phyloP scores from a whole-genome alignment of 2,888 invertebrate species.

The Camponotus fellah region DNA sequence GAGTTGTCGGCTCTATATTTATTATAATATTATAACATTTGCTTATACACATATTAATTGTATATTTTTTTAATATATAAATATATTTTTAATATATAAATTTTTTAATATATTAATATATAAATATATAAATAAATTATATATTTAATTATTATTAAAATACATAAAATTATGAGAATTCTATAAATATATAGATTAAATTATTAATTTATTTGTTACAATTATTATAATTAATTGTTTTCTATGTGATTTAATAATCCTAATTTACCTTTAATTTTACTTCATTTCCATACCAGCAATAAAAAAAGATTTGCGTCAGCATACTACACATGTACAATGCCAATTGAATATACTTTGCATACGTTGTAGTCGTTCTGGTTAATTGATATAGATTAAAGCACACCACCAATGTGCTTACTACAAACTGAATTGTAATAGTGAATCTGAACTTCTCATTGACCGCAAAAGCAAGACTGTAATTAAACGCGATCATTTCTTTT shows the following conservation, averaged over 20 bases:
- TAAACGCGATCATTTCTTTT: not conserved
- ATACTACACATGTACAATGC: slow-evolving; percentile 59
- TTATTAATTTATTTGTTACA: not conserved
- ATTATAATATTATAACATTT: not conserved
- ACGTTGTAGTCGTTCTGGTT: slow-evolving; percentile 2
- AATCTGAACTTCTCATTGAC: slow-evolving; percentile 51
- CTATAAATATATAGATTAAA: not conserved
- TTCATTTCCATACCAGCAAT: slow-evolving; percentile 72
- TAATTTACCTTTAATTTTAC: slow-evolving; percentile 64
- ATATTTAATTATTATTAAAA: not conserved
- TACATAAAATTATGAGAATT: not conserved
- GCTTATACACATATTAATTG: no score
- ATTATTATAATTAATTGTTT: not conserved
- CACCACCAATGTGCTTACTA: slow-evolving; percentile 41
- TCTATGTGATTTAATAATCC: not conserved
- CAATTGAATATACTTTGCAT: slow-evolving; percentile 46
- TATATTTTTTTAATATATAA: not conserved
- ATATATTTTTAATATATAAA: not conserved
- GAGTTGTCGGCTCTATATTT: slow-evolving; percentile 59
- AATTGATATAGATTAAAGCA: slow-evolving; percentile 59
- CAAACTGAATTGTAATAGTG: slow-evolving; percentile 55
- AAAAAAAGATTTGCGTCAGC: slow-evolving; percentile 67
- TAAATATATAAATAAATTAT: not conserved
- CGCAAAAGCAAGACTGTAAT: slow-evolving; percentile 41
- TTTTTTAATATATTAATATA: not conserved